Percentiles rank a stretch among this genome's conserved stretches.
These are phyloP conservation scores for Anarrhichthys ocellatus DNA, from an alignment of 2,113 vertebrate genomes.

Conservation along the genomic window DNA sequence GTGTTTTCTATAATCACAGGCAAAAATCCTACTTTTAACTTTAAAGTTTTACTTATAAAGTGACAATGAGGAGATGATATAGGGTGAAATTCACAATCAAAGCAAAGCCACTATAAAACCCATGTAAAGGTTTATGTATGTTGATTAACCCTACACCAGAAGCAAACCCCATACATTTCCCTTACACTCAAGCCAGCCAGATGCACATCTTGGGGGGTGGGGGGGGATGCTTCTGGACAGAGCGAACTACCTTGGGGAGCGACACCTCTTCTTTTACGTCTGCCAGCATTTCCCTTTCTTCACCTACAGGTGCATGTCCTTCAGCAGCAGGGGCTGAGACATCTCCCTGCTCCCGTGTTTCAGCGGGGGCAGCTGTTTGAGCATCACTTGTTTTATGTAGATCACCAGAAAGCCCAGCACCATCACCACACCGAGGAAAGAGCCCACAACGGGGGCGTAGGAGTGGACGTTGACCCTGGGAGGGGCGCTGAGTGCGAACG, in stretches of 20 bases:
- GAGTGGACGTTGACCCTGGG: constrained; percentile 60
- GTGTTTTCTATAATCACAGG: constrained; percentile 28
- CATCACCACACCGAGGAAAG: constrained; percentile 84
- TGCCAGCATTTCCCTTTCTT: neutral
- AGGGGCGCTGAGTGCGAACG: constrained; percentile 27
- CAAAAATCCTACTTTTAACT: constrained; percentile 21
- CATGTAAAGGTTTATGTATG: constrained; percentile 56
- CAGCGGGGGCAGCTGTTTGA: constrained; percentile 81
- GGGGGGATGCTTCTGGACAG: constrained; percentile 61
- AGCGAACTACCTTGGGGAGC: constrained; percentile 59
- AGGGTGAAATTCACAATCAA: constrained; percentile 71
- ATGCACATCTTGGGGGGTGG: neutral
- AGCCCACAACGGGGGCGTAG: constrained; percentile 83
- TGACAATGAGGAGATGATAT: constrained; percentile 47
- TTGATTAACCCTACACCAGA: constrained; percentile 60
- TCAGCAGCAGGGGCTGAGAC: constrained; percentile 88
- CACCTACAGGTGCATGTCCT: constrained; percentile 79
- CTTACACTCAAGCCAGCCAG: constrained; percentile 17
- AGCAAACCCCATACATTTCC: constrained; percentile 51
- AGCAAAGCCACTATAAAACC: constrained; percentile 71
- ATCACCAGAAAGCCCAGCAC: constrained; percentile 87
- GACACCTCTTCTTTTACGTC: constrained; percentile 46
- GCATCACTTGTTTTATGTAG: constrained; percentile 87
- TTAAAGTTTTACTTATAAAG: constrained; percentile 21
- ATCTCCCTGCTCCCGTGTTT: constrained; percentile 85